Percentiles rank a stretch among this genome's conserved stretches.
These are phyloP conservation scores for Drosophila nebulosa DNA, from an alignment of 1,140 invertebrate genomes.

Conservation along the genomic window DNA sequence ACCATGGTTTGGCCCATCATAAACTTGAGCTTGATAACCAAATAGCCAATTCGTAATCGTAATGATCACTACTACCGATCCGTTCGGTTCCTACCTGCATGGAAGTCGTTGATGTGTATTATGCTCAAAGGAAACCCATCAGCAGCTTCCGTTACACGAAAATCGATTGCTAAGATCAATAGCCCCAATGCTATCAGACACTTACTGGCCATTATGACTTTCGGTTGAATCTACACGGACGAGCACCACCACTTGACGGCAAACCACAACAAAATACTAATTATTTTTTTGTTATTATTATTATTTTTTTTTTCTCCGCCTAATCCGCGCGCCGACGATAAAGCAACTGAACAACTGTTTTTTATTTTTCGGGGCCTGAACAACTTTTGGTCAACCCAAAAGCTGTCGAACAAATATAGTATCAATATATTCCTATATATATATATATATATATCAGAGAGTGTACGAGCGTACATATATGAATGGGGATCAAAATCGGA, in stretches of 20 bases:
- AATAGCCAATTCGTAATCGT: neutral
- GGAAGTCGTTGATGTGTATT: conserved; percentile 91
- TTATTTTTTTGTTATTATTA: neutral
- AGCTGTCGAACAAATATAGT: neutral
- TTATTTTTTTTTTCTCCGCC: conserved; percentile 1
- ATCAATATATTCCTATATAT: neutral
- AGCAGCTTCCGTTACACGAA: neutral
- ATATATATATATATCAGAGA: neutral
- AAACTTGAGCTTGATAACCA: conserved; percentile 2
- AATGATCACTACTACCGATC: neutral
- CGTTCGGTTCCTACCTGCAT: conserved; percentile 84
- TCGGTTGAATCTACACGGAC: neutral
- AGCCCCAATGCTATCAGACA: neutral
- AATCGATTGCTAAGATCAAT: neutral
- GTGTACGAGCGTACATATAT: neutral
- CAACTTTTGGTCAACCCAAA: neutral
- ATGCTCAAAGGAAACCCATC: conserved; percentile 86
- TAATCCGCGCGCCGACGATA: conserved; percentile 81
- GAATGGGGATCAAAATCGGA: neutral
- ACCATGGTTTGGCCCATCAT: neutral
- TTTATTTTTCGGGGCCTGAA: neutral
- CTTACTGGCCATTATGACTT: conserved; percentile 1
- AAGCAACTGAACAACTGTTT: conserved; percentile 60
- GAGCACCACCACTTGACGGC: neutral
- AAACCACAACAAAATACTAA: neutral